Base-by-base conservation (phyloP, 2,888 invertebrate species). In the Patella depressa region DNA sequence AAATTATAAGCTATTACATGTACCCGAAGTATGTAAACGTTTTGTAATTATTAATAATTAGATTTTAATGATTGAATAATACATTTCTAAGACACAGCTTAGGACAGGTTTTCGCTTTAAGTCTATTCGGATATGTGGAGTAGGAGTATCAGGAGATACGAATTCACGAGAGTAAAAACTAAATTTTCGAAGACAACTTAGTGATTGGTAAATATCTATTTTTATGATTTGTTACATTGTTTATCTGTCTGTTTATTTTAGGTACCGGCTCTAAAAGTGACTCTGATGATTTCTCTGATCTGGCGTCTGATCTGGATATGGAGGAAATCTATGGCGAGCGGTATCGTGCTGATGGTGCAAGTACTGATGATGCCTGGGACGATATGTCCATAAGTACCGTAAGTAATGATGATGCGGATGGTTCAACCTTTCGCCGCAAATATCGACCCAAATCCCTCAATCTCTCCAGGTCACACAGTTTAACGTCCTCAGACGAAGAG, bases 381-480 rank as follows among this genome's bases (percentile, higher is more conserved):
- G 88, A 88, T 77, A 85, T 85, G 76, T 87, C 85, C 29, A 84
- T 86, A 15, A 74, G 85, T 75, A 82, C 84, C 72, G 85, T 85
- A 73, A 86, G 86, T 80, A 85, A 83, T 72, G 85, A 83, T 72
- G 86, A 85, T 65, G 82, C 83, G 53, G 71, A 34, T 45, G 85
- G 84, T 75, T 74, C 79, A 17, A 81, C 80, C 55, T 80, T 86
- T 19, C 86, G 86, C 11, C 79, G 84, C 14, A 86, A 86, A 80
- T 88, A 88, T 78, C 81, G 89, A 55, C 90, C 89, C 0, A 85
- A 85, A 73, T 89, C 88, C 71, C 82, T 89, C 59, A 87, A 87
- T 80, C 85, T 90, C 7, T 85, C 88, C 17, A 83, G 88, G 57
- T 89, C 89, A 5, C 86, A 88, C 74, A 89, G 89, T 80, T 86